Conservation (phyloP, 1,140 invertebrate genomes). For the Laupala kohalensis region DNA sequence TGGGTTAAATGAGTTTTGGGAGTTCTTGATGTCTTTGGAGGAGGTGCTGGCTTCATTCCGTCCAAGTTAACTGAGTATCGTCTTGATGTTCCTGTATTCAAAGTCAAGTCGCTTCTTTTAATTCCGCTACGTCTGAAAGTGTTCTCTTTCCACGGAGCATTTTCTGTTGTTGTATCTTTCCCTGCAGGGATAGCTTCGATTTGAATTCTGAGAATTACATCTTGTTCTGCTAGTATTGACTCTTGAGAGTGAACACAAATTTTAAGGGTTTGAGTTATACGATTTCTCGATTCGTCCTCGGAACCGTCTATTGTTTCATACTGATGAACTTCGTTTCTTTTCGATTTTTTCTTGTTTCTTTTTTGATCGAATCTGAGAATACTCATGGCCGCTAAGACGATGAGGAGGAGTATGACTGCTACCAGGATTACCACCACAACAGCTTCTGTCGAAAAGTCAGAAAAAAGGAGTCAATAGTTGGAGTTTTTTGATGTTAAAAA, state of each 20-base stretch:
- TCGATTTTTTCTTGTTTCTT: not conserved
- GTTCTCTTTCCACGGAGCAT: not conserved
- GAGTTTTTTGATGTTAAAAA: no score
- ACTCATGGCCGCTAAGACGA: not conserved
- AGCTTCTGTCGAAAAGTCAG: no score
- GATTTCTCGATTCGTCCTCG: not conserved
- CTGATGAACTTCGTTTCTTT: not conserved
- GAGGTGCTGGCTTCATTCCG: not conserved
- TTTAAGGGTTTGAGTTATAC: not conserved
- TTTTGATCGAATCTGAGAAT: not conserved
- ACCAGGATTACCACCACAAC: not conserved
- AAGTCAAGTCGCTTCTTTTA: not conserved
- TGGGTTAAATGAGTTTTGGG: no score
- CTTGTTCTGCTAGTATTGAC: not conserved
- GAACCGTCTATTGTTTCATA: not conserved
- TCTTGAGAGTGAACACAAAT: not conserved
- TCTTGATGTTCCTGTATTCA: not conserved
- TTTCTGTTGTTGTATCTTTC: not conserved
- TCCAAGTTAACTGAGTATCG: not conserved
- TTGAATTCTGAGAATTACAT: not conserved
- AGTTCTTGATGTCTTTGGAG: no score
- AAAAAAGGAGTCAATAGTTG: no score
- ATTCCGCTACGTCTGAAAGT: not conserved
- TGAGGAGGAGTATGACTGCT: not conserved
- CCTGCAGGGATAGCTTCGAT: not conserved